phyloP scores from a whole-genome alignment of 2,888 invertebrate genomes.

The Ligdia adustata region DNA sequence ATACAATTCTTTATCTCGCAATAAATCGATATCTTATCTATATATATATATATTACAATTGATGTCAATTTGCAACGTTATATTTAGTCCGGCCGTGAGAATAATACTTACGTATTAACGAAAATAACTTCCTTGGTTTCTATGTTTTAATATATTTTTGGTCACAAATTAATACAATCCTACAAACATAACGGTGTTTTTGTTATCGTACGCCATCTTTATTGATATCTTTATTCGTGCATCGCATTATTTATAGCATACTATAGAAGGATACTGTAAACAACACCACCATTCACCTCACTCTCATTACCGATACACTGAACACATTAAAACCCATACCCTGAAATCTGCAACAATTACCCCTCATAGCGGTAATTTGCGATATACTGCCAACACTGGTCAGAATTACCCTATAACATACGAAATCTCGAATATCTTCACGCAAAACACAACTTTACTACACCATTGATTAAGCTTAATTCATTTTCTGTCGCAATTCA shows the following conservation, averaged over 20 bases:
- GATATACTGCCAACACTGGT: constrained; percentile 69
- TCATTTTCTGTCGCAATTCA: constrained; percentile 11
- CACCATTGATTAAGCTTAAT: constrained; percentile 30
- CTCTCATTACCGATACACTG: constrained; percentile 58
- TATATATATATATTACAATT: too few relatives aligned
- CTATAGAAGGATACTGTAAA: constrained; percentile 27
- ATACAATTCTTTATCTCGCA: too few relatives aligned
- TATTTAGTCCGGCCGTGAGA: too few relatives aligned
- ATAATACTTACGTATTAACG: too few relatives aligned
- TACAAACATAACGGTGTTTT: constrained; percentile 17
- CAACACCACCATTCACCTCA: constrained; percentile 25
- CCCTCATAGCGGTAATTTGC: constrained; percentile 74
- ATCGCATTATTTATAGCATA: constrained; percentile 24
- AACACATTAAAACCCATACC: constrained; percentile 60
- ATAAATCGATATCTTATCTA: too few relatives aligned
- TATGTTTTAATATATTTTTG: too few relatives aligned
- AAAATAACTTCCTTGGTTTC: too few relatives aligned
- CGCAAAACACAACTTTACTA: constrained; percentile 26
- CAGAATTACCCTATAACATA: constrained; percentile 56
- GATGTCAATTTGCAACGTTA: too few relatives aligned
- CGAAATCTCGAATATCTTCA: constrained; percentile 27
- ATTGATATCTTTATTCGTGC: constrained; percentile 32
- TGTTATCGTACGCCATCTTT: constrained; percentile 22
- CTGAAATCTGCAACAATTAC: constrained; percentile 73
- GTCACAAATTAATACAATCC: neutral